Evolutionary conservation across 1,140 invertebrate species (phyloP).

Genomic region (Atta colombica): DNA sequence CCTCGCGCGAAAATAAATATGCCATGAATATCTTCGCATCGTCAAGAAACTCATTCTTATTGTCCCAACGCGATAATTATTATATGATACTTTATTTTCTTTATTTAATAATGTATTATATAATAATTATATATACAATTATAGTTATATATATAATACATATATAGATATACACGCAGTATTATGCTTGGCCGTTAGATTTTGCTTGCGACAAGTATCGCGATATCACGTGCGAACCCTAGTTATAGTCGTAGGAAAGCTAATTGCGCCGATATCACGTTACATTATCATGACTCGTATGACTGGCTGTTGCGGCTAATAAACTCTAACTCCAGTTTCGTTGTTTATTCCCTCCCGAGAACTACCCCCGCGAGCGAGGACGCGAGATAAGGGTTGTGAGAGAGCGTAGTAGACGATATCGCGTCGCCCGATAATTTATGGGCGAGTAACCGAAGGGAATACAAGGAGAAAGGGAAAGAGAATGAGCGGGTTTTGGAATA

Average conservation of each 20-base stretch:
- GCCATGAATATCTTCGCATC: not conserved
- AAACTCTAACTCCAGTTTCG: constrained; percentile 39
- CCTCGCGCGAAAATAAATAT: not conserved
- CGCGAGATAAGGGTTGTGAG: constrained; percentile 54
- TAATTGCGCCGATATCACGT: constrained; percentile 41
- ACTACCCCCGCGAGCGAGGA: constrained; percentile 50
- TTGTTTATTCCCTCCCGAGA: constrained; percentile 48
- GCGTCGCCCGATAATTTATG: constrained; percentile 65
- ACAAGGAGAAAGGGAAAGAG: constrained; percentile 9
- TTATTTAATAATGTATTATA: too few species aligned
- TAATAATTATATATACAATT: too few species aligned
- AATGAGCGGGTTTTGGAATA: not conserved
- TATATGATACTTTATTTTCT: not conserved
- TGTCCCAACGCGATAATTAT: not conserved
- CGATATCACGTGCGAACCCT: not conserved
- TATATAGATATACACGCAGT: too few species aligned
- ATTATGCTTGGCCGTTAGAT: not conserved
- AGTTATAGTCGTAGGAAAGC: not conserved
- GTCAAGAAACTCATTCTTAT: not conserved
- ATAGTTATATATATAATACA: too few species aligned
- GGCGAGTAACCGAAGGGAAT: constrained; percentile 37
- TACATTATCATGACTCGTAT: constrained; percentile 41
- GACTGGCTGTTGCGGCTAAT: constrained; percentile 45
- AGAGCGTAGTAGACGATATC: constrained; percentile 53
- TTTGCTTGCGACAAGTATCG: not conserved